These are phyloP conservation scores for Fissipunctia ypsillon DNA, from an alignment of 2,888 invertebrate genomes.

Conservation along the genomic window DNA sequence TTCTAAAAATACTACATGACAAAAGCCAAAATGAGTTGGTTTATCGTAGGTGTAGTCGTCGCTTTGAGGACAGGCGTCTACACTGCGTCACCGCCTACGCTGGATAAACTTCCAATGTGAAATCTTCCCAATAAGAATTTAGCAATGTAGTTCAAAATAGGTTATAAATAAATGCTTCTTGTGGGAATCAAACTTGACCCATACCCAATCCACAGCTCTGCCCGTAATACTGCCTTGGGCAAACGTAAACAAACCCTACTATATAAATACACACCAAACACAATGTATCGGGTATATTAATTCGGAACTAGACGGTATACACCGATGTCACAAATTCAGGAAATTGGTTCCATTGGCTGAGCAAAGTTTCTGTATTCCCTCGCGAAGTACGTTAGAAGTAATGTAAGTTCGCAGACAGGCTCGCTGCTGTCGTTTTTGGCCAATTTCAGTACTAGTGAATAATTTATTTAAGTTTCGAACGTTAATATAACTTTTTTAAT, in stretches of 20 bases:
- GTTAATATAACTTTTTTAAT: constrained; percentile 64
- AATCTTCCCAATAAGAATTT: not conserved
- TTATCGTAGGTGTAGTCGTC: not conserved
- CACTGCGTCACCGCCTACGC: not conserved
- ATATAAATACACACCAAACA: constrained; percentile 57
- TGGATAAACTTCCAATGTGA: not conserved
- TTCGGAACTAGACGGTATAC: constrained; percentile 73
- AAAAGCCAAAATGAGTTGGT: not conserved
- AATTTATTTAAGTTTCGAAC: constrained; percentile 62
- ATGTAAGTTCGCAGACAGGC: constrained; percentile 79
- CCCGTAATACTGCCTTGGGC: not conserved
- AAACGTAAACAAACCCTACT: constrained; percentile 29
- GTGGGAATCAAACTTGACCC: constrained; percentile 43
- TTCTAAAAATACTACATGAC: not conserved
- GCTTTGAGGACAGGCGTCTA: not conserved
- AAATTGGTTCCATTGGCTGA: constrained; percentile 81
- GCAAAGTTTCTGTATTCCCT: constrained; percentile 78
- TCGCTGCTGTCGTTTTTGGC: constrained; percentile 66
- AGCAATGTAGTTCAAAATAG: not conserved
- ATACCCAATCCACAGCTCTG: constrained; percentile 1
- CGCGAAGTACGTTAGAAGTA: constrained; percentile 72
- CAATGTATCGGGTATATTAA: constrained; percentile 74
- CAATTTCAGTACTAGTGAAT: constrained; percentile 67
- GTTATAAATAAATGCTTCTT: not conserved
- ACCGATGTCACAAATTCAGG: constrained; percentile 80